Evolutionary conservation across 2,888 invertebrate genomes (phyloP), one percentile per base, ranked within the genome.

Genomic region (Eilema depressum): DNA sequence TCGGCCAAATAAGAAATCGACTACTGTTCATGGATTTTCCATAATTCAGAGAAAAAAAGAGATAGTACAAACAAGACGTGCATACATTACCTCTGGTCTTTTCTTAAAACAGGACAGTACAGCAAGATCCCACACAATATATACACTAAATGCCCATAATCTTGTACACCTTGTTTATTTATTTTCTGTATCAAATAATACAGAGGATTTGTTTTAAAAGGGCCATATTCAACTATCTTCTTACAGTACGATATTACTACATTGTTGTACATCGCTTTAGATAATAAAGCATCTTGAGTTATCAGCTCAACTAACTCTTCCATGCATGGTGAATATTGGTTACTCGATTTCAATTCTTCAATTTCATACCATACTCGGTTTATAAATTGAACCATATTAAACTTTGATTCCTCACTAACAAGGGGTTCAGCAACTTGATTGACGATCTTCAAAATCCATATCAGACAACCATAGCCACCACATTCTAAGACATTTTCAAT

Each of bases 1-100:
- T 41, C 17, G 17, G 17, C 17, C 17, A 41, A 37, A 37, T 12
- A 3, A 41, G 41, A 41, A 41, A 41, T 41, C 17, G 5, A 17
- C 17, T 41, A 41, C 3, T 41, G 1, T 33, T 37, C 12, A 12
- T 37, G 33, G 33, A 12, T 12, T 37, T 12, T 12, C 12, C 33
- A 37, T 5, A 37, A 37, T n/a, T n/a, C n/a, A n/a, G 1, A 41
- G 41, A 41, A 41, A 3, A 3, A 14, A 41, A 17, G 41, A 17
- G 41, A 30, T 23, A 23, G 1, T 23, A 63, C 23, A 14, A 10
- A 17, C 14, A 26, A 47, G 23, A 10, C 10, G 47, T 20, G 25
- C 25, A 30, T 37, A 37, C n/a, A 25, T 59, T 86, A 96, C 96
- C 96, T 96, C 82, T 96, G 95, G 82, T 96, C 96, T 86, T 95